Conservation (phyloP, 2,113 vertebrate genomes). For the Odocoileus hemionus region DNA sequence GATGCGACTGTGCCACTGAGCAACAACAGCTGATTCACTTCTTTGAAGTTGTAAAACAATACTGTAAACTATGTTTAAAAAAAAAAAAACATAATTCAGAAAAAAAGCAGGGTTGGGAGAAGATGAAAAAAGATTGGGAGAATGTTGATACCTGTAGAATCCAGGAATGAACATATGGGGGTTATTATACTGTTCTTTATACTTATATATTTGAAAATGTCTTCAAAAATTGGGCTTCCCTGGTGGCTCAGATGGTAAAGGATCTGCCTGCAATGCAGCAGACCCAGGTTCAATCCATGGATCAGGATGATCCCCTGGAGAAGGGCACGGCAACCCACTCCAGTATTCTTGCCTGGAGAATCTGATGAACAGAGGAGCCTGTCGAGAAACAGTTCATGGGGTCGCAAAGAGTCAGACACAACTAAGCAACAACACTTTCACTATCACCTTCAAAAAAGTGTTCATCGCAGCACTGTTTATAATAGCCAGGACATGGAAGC, state of each 20-base stretch:
- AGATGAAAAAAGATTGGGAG: background rate
- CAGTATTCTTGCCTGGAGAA: background rate
- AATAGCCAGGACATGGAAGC: too few species aligned
- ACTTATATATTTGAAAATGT: background rate
- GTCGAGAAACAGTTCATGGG: background rate
- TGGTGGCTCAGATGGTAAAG: background rate
- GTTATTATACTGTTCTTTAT: background rate
- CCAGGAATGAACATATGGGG: background rate
- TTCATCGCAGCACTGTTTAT: too few species aligned
- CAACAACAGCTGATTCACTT: background rate
- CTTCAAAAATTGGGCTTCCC: background rate
- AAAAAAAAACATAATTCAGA: background rate
- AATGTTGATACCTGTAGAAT: background rate
- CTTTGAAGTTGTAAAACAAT: background rate
- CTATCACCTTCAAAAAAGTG: background rate
- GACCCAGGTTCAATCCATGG: background rate
- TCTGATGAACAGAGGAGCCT: background rate
- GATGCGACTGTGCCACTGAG: rapidly evolving
- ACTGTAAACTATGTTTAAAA: background rate
- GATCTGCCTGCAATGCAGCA: background rate
- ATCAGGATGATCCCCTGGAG: background rate
- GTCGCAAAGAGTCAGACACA: background rate
- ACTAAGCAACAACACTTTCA: background rate
- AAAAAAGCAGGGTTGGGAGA: background rate
- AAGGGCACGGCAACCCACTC: background rate